Conservation (phyloP, 92 coral and sea anemone genomes). For the Metridium senile region DNA sequence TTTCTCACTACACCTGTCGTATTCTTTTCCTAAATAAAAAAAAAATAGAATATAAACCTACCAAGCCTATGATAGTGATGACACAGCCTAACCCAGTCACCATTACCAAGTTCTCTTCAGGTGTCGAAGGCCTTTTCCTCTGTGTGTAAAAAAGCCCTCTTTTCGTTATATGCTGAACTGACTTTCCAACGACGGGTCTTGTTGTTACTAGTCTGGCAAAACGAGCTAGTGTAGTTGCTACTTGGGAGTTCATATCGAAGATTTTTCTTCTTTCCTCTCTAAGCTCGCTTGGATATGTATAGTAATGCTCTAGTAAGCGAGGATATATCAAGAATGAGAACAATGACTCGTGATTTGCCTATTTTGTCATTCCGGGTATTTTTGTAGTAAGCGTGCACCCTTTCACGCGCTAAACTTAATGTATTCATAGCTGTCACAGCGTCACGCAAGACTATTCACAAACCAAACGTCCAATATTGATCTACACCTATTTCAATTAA, state of each 20-base stretch:
- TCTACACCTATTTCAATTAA: not conserved
- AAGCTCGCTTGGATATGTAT: not conserved
- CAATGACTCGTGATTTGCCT: not conserved
- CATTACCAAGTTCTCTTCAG: slow-evolving; percentile 53
- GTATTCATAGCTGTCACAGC: not conserved
- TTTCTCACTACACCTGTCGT: not conserved
- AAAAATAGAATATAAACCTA: slow-evolving; percentile 2
- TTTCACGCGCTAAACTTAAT: not conserved
- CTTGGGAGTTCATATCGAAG: slow-evolving; percentile 10
- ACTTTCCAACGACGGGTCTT: not conserved
- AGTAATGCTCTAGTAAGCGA: not conserved
- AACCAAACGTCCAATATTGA: not conserved
- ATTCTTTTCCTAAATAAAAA: not conserved
- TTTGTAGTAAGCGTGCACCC: slow-evolving; percentile 1
- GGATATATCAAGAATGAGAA: not conserved
- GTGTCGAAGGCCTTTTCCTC: slow-evolving; percentile 51
- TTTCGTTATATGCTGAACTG: not conserved
- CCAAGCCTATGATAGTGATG: slow-evolving; percentile 8
- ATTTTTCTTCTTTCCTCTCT: not conserved
- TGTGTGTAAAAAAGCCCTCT: slow-evolving; percentile 58
- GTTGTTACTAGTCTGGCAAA: slow-evolving; percentile 2
- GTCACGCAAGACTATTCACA: not conserved
- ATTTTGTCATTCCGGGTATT: slow-evolving; percentile 6
- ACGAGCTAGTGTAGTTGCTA: slow-evolving; percentile 5
- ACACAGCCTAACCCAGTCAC: slow-evolving; percentile 53